Percentiles rank a stretch among this genome's conserved stretches.
phyloP scores from a whole-genome alignment of 2,113 vertebrate genomes.

The Brachirus orientalis region DNA sequence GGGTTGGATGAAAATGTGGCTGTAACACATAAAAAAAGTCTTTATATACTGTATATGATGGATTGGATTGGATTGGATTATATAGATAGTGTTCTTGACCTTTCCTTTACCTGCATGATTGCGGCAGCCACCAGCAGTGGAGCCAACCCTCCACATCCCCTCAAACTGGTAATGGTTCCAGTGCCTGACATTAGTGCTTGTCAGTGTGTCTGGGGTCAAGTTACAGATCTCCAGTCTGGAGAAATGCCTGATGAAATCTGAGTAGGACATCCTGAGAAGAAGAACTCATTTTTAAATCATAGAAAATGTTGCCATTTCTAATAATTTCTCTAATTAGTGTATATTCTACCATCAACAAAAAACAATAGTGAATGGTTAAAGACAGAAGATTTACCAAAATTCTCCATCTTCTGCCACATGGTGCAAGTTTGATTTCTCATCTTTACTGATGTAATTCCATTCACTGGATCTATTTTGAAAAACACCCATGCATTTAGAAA shows the following conservation, averaged over 20 bases:
- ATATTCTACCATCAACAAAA: too few relatives aligned
- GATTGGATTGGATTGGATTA: too few relatives aligned
- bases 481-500: not conserved
- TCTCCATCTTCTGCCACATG: slow-evolving; percentile 86
- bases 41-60: too few relatives aligned
- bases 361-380: not conserved
- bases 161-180: slow-evolving; percentile 85
- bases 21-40: slow-evolving; percentile 44
- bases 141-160: slow-evolving; percentile 84
- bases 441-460: slow-evolving; percentile 81
- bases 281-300: not conserved
- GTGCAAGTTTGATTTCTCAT: slow-evolving; percentile 79
- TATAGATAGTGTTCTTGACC: not conserved
- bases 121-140: slow-evolving; percentile 84
- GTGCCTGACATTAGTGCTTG: slow-evolving; percentile 66
- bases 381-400: slow-evolving; percentile 84
- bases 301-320: not conserved
- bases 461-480: slow-evolving; percentile 80
- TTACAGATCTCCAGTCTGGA: slow-evolving; percentile 89
- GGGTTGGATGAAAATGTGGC: slow-evolving; percentile 81
- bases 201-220: slow-evolving; percentile 85
- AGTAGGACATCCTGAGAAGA: slow-evolving; percentile 87
- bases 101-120: slow-evolving; percentile 63
- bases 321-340: too few relatives aligned
- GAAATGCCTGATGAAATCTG: slow-evolving; percentile 86